Percentiles rank a stretch among this genome's conserved stretches.
phyloP scores from a whole-genome alignment of 2,888 invertebrate species.

The Philhelius pedissequus region DNA sequence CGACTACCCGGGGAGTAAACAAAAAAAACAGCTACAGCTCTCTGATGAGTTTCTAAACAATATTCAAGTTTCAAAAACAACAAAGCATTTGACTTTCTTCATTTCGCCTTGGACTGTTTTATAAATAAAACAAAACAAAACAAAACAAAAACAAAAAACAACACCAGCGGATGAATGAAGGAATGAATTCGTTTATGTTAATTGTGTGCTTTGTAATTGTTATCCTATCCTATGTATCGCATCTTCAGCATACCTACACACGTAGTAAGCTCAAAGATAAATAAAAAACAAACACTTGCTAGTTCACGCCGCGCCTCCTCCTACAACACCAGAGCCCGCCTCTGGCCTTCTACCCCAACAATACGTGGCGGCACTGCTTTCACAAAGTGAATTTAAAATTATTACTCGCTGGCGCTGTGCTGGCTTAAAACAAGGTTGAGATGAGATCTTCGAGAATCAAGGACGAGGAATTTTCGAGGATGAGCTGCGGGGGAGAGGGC shows the following conservation, averaged over 20 bases:
- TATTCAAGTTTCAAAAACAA: conserved; percentile 20
- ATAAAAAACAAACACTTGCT: conserved; percentile 48
- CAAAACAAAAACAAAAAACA: conserved; percentile 25
- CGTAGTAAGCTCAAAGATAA: conserved; percentile 47
- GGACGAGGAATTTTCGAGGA: not conserved
- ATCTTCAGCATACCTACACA: conserved; percentile 52
- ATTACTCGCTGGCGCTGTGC: conserved; percentile 16
- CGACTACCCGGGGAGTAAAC: not conserved
- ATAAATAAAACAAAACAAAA: conserved; percentile 11
- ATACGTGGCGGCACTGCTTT: not conserved
- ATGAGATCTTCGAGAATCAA: conserved; percentile 35
- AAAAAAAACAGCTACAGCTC: not conserved
- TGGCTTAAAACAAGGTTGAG: conserved; percentile 3
- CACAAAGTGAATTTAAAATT: conserved; percentile 62
- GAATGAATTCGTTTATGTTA: conserved; percentile 64
- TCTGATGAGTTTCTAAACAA: not conserved
- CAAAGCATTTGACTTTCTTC: conserved; percentile 7
- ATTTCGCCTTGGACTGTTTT: not conserved
- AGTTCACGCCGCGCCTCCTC: not conserved
- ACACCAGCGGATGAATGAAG: not conserved
- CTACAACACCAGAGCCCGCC: no score
- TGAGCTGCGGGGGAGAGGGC: not conserved
- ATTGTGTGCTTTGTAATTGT: conserved; percentile 66
- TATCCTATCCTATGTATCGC: conserved; percentile 60
- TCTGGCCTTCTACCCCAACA: not conserved